A percentile compares a stretch with the other conserved stretches of the same genome.
Conservation (phyloP, 2,113 vertebrate genomes). For the Glaucomys volans region DNA sequence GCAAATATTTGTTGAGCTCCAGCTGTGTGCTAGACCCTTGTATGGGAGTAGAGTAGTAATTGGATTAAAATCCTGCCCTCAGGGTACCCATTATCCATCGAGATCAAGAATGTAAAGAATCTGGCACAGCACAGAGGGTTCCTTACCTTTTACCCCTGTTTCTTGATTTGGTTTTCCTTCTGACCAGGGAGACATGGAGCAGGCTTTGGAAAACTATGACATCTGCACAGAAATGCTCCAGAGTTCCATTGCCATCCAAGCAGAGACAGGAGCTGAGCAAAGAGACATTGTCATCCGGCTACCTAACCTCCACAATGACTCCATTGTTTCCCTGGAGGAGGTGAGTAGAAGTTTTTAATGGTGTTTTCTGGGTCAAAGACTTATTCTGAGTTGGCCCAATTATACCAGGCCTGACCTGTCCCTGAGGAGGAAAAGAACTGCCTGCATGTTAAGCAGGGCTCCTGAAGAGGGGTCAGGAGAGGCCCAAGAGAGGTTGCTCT, state of each 20-base stretch:
- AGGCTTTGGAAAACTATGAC: constrained; percentile 96
- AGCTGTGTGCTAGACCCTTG: not conserved
- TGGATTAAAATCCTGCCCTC: not conserved
- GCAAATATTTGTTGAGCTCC: not conserved
- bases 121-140: not conserved
- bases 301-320: constrained; percentile 94
- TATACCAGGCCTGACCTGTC: not conserved
- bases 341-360: constrained; percentile 81
- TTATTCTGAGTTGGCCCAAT: not conserved
- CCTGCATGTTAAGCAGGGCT: not conserved
- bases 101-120: not conserved
- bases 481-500: not conserved
- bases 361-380: constrained; percentile 26
- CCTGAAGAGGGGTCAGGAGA: not conserved
- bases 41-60: not conserved
- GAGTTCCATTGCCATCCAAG: constrained; percentile 81
- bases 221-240: constrained; percentile 95
- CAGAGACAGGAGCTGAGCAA: constrained; percentile 82
- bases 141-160: not conserved
- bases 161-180: not conserved
- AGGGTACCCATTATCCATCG: not conserved
- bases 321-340: constrained; percentile 95
- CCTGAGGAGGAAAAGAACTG: not conserved
- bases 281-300: constrained; percentile 87
- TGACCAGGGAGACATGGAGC: constrained; percentile 97